Evolutionary conservation across 2,888 invertebrate species (phyloP).

Genomic region (Dyspetes luteomarginatus): DNA sequence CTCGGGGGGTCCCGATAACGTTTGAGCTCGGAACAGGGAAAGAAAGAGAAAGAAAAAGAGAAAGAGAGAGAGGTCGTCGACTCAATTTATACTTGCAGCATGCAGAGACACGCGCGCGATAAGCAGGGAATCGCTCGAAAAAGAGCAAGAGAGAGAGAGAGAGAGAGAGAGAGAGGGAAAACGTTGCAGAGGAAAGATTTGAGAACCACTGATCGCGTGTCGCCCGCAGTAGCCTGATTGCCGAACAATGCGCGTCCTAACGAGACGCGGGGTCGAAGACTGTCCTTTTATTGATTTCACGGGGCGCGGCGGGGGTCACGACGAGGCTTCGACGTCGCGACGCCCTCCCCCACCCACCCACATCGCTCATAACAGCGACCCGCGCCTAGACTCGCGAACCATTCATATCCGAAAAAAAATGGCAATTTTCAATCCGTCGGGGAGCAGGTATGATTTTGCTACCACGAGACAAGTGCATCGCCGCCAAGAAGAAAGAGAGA

Average conservation of each 20-base stretch:
- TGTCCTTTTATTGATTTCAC: conserved; percentile 78
- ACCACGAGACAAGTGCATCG: background rate
- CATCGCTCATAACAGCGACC: conserved; percentile 7
- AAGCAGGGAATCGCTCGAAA: conserved; percentile 31
- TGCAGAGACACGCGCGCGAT: conserved; percentile 42
- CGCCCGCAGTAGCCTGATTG: conserved; percentile 76
- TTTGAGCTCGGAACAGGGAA: conserved; percentile 20
- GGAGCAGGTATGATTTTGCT: background rate
- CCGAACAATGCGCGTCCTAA: conserved; percentile 79
- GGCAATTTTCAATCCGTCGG: conserved; percentile 30
- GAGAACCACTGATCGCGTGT: conserved; percentile 70
- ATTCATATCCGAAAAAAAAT: conserved; percentile 62
- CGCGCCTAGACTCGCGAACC: conserved; percentile 36
- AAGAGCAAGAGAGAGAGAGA: conserved; percentile 17
- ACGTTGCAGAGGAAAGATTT: conserved; percentile 43
- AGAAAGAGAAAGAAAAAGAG: conserved; percentile 26
- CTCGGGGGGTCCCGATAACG: conserved; percentile 48
- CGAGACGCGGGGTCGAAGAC: conserved; percentile 77
- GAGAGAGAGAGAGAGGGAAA: conserved; percentile 4
- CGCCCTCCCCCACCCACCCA: conserved; percentile 55
- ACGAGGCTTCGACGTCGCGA: conserved; percentile 69
- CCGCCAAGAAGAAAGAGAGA: too few species aligned
- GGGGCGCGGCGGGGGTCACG: conserved; percentile 69
- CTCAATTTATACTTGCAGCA: conserved; percentile 60
- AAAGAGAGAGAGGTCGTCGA: conserved; percentile 64